Evolutionary conservation across 2,113 vertebrate species (phyloP), one percentile per base, ranked within the genome.

Genomic region (Gobius niger): DNA sequence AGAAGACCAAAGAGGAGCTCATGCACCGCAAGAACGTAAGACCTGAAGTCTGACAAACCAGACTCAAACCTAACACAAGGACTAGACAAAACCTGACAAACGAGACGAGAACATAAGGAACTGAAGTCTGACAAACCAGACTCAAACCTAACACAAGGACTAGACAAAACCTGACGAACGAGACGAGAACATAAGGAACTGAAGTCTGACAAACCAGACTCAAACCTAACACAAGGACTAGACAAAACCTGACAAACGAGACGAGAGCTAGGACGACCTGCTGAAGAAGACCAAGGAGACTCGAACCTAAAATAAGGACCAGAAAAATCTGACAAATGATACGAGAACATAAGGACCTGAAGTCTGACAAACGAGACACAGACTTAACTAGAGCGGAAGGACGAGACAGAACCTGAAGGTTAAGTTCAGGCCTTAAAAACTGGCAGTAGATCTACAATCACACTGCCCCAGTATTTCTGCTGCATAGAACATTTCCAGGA

Each of bases 1-100:
- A 77, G 83, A 99, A 97, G 89, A 98, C 95, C 16, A 98, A 99
- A 77, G 98, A 98, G 7, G 95, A 99, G 34, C 94, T 99, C 71
- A 94, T 98, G 80, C 98, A 99, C 78, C 94, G 88, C 88, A 91
- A 95, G 76, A 87, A 95, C 61, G 94, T 50, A 6, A 50, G 47
- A 50, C n/a, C n/a, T n/a, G 13, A 10, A 4, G 12, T 7, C 4
- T n/a, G 24, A 34, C 24, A 34, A 34, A 34, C 24, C 3, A 34
- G 2, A 34, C 24, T 4, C 2, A 4, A 4, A 34, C 24, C 24
- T 34, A 34, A 34, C 19, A 53, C 19, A 53, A 53, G 52, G 9
- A 51, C 49, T 7, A 2, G 51, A 18, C 4, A 47, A 3, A 9
- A 47, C 5, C 4, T n/a, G 24, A 34, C 24, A 34, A 34, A 34